These are phyloP conservation scores for Trachelus tabidus DNA, from an alignment of 2,888 invertebrate genomes.

Conservation along the genomic window DNA sequence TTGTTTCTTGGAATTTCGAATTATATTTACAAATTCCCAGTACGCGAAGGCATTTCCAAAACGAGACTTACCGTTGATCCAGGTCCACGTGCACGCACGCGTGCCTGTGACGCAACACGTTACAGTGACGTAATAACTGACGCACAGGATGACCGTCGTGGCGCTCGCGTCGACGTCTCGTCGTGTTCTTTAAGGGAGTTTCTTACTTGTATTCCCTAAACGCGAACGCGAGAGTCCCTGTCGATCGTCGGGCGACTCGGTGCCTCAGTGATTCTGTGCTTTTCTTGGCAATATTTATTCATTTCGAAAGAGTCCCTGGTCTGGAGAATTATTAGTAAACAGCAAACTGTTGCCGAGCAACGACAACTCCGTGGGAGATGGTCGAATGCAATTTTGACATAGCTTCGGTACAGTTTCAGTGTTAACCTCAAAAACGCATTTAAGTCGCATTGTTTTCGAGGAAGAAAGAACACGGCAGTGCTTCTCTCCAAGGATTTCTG, in stretches of 20 bases:
- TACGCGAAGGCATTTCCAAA: neutral
- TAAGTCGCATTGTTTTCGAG: neutral
- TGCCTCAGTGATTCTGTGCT: neutral
- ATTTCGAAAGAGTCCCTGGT: neutral
- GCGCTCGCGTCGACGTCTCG: constrained; percentile 40
- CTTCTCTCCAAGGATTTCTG: neutral
- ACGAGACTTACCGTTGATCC: neutral
- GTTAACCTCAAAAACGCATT: neutral
- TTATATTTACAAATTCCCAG: neutral
- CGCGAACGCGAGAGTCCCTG: neutral
- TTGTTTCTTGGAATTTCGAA: neutral
- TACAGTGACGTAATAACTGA: constrained; percentile 17
- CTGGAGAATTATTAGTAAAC: neutral
- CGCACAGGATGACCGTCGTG: constrained; percentile 13
- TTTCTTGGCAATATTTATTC: neutral
- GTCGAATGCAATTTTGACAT: neutral
- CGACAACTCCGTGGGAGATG: neutral
- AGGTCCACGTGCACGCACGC: constrained; percentile 36
- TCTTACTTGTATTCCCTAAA: neutral
- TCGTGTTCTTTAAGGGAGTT: neutral
- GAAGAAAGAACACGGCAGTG: neutral
- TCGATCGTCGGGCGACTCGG: neutral
- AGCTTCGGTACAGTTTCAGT: neutral
- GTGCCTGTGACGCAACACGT: constrained; percentile 40
- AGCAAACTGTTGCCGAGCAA: neutral